Evolutionary conservation across 2,888 invertebrate species (phyloP).

Genomic region (Keiferia lycopersicella): DNA sequence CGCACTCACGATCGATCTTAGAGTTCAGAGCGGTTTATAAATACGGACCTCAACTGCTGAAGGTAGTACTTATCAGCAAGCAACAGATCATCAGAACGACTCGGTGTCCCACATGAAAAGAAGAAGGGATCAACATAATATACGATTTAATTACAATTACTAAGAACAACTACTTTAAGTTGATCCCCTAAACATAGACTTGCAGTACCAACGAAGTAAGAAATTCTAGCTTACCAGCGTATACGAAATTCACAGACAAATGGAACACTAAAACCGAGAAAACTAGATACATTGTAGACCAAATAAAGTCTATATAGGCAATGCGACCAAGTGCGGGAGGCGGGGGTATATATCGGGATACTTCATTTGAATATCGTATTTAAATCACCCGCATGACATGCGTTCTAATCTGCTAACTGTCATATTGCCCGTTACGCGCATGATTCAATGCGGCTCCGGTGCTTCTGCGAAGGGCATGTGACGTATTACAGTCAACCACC

Average conservation of each 20-base stretch:
- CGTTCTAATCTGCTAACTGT: conserved; percentile 41
- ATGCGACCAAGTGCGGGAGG: conserved; percentile 31
- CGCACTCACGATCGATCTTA: too few species aligned
- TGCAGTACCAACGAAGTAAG: neutral
- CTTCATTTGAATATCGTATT: conserved; percentile 48
- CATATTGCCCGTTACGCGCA: conserved; percentile 37
- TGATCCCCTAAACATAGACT: too few species aligned
- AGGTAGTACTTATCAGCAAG: too few species aligned
- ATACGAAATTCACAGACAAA: neutral
- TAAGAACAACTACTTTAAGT: too few species aligned
- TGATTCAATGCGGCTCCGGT: conserved; percentile 27
- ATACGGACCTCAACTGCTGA: too few species aligned
- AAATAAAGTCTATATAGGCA: conserved; percentile 26
- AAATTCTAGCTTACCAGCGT: neutral
- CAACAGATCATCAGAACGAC: too few species aligned
- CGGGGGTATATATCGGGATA: conserved; percentile 36
- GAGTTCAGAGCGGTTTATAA: too few species aligned
- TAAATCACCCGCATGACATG: conserved; percentile 55
- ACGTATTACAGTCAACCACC: neutral
- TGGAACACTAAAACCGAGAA: conserved; percentile 4
- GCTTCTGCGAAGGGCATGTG: conserved; percentile 10
- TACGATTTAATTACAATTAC: too few species aligned
- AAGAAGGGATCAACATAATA: too few species aligned
- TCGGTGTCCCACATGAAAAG: too few species aligned
- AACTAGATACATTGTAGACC: conserved; percentile 27